Conservation (phyloP, 2,888 invertebrate species). For the Heteromyza rotundicornis region DNA sequence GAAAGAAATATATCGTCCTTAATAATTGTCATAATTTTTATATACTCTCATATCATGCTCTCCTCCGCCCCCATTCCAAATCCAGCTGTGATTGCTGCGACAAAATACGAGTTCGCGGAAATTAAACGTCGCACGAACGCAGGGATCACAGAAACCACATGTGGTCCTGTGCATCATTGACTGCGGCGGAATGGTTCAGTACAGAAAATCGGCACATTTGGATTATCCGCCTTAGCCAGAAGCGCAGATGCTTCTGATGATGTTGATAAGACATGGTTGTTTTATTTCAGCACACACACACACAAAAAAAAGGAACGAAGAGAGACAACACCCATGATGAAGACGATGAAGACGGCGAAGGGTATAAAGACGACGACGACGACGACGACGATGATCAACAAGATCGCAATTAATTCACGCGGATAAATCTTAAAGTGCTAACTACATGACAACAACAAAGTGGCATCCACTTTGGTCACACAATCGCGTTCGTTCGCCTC, state of each 20-base stretch:
- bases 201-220: slow-evolving; percentile 1
- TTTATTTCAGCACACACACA: too few species aligned
- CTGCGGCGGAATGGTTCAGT: neutral
- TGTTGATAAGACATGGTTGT: neutral
- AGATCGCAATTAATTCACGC: slow-evolving; percentile 62
- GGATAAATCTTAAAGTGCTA: slow-evolving; percentile 63
- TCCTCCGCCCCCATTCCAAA: too few species aligned
- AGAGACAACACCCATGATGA: neutral
- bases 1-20: slow-evolving; percentile 46
- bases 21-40: slow-evolving; percentile 59
- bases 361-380: neutral
- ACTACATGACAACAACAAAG: slow-evolving; percentile 64
- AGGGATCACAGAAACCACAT: slow-evolving; percentile 17
- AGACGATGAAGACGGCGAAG: neutral
- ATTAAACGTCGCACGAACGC: neutral
- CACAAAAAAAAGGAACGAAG: too few species aligned
- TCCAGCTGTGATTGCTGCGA: neutral
- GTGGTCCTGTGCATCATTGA: slow-evolving; percentile 6
- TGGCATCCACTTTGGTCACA: too few species aligned
- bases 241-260: neutral
- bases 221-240: neutral
- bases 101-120: neutral
- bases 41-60: too few species aligned
- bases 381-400: slow-evolving; percentile 39
- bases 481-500: slow-evolving; percentile 4